These are phyloP conservation scores for Montifringilla adamsi DNA, from an alignment of 2,113 vertebrate genomes.

Conservation along the genomic window DNA sequence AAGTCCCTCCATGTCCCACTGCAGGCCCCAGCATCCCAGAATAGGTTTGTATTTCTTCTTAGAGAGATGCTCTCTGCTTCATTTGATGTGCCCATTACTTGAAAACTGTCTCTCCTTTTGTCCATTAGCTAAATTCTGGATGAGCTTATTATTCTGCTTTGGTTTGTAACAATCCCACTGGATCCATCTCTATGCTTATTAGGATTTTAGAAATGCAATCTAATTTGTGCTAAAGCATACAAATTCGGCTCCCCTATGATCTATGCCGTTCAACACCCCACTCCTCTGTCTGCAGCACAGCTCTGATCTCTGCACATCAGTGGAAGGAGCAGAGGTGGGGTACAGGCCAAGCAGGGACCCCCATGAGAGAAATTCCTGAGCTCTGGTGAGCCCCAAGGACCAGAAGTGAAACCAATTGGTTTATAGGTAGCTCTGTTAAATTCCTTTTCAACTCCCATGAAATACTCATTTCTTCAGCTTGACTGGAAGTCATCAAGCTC, in stretches of 20 bases:
- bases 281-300: background rate
- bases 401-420: background rate
- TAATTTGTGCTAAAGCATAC: slow-evolving; percentile 45
- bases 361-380: slow-evolving; percentile 4
- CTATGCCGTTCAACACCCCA: background rate
- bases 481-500: slow-evolving; percentile 14
- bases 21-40: background rate
- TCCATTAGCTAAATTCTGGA: slow-evolving; percentile 54
- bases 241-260: slow-evolving; percentile 2
- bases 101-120: slow-evolving; percentile 4
- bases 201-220: slow-evolving; percentile 47
- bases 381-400: background rate
- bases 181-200: slow-evolving; percentile 42
- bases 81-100: slow-evolving; percentile 30
- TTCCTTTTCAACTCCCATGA: background rate
- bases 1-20: background rate
- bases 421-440: background rate
- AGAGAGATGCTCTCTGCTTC: slow-evolving; percentile 1
- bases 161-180: slow-evolving; percentile 39
- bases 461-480: background rate
- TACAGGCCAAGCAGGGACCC: background rate
- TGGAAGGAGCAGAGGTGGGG: background rate
- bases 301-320: background rate
- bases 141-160: slow-evolving; percentile 35
- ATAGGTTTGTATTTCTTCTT: background rate